Evolutionary conservation across 2,113 vertebrate genomes (phyloP), one percentile per base, ranked within the genome.

Genomic region (Psittacula cyanocephala): DNA sequence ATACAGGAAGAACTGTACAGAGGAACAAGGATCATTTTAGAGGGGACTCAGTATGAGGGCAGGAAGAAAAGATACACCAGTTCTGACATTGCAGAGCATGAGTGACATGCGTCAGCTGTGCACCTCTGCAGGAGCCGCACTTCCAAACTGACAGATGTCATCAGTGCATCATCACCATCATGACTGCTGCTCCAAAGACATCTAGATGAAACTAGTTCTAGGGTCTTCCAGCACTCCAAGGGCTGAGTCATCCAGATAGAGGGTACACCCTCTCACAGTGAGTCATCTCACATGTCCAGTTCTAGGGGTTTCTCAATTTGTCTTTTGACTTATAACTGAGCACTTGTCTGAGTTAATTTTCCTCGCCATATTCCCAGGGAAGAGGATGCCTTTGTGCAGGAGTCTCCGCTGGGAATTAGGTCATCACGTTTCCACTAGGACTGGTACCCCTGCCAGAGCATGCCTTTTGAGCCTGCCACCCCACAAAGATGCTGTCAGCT

Each of bases 61-160:
- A 33, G 35, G 43, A 88, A 71, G 17, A 86, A 72, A 77, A 89
- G 25, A 29, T 31, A 70, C 15, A 49, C 2, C 7, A 80, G 22
- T n/a, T 88, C 53, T 63, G 49, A 63, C 15, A 46, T 3, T 78
- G 25, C 37, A 50, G 20, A 70, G 3, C 0, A 0, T 3, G 7
- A 75, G 20, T 59, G 28, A 31, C 50, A 39, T 0, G 3, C 1
- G 0, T 37, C 59, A 92, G 64, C 53, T 8, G 4, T 18, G 24
- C 33, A 80, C 20, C 37, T 68, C 62, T 92, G 15, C 41, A 88
- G 35, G 20, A 81, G 3, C 49, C 41, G 23, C 31, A 27, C 25
- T 80, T 94, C 67, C 0, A 0, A 86, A 35, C 33, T 67, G 25
- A 17, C 2, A 4, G 41, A 80, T 83, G 37, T 53, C 75, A 70